Conservation (phyloP, 2,888 invertebrate species). For the Arge pagana region DNA sequence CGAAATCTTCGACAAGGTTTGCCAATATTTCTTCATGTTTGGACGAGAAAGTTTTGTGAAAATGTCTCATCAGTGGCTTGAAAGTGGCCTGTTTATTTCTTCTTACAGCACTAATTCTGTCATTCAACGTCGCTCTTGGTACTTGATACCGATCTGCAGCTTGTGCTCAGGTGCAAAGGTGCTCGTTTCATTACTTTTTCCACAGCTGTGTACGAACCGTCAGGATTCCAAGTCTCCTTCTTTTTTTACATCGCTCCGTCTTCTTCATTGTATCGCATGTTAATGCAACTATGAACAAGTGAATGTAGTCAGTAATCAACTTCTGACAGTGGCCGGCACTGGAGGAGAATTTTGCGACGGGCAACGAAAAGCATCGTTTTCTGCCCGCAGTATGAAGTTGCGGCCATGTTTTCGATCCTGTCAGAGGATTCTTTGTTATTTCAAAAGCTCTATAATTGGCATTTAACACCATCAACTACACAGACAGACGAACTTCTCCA, state of each 20-base stretch:
- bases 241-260: constrained; percentile 28
- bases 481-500: too few species aligned
- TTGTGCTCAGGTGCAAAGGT: constrained; percentile 26
- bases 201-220: constrained; percentile 26
- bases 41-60: constrained; percentile 5
- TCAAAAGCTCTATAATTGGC: too few species aligned
- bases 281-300: not conserved
- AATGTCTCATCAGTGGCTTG: constrained; percentile 6
- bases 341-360: constrained; percentile 1
- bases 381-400: too few species aligned
- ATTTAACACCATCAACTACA: too few species aligned
- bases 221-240: constrained; percentile 30
- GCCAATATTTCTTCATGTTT: constrained; percentile 8
- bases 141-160: constrained; percentile 19
- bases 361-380: too few species aligned
- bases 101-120: constrained; percentile 1
- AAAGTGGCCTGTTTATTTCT: not conserved
- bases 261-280: constrained; percentile 29
- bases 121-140: constrained; percentile 9
- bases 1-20: constrained; percentile 21
- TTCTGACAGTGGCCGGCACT: constrained; percentile 3
- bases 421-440: too few species aligned
- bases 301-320: not conserved
- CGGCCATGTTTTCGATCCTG: too few species aligned
- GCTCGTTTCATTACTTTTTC: constrained; percentile 31